Percentiles rank a stretch among this genome's conserved stretches.
These are phyloP conservation scores for Urocitellus parryii DNA, from an alignment of 2,113 vertebrate species.

Conservation along the genomic window DNA sequence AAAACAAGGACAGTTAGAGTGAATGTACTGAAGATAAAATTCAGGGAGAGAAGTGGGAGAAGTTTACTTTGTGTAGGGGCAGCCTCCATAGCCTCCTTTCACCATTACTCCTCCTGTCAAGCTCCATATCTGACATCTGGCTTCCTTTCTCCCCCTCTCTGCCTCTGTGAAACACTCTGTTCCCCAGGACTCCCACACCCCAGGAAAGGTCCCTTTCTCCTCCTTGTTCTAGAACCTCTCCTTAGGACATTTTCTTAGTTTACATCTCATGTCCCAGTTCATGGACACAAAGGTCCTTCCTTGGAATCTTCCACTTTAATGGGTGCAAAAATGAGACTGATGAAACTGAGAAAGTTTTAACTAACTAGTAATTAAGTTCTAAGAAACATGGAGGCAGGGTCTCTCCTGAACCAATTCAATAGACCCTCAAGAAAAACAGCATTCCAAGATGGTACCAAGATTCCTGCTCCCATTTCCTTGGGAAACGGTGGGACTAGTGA, in stretches of 20 bases:
- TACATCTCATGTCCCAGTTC: neutral
- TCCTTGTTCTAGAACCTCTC: neutral
- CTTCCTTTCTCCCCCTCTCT: neutral
- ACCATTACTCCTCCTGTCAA: neutral
- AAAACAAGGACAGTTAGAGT: neutral
- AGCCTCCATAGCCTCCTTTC: neutral
- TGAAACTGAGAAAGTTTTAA: neutral
- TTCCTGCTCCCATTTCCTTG: neutral
- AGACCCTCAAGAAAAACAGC: neutral
- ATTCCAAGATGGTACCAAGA: neutral
- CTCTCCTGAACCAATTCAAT: neutral
- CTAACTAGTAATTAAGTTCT: neutral
- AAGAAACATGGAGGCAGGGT: neutral
- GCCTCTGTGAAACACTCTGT: neutral
- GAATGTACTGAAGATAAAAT: neutral
- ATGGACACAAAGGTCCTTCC: neutral
- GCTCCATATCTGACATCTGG: rapidly evolving
- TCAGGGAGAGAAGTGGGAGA: neutral
- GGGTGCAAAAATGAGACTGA: neutral
- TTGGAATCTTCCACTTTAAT: neutral
- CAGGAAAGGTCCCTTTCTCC: neutral
- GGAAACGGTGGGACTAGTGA: neutral
- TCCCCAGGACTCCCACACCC: neutral
- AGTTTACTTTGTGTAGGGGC: neutral
- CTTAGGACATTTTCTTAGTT: neutral